Conservation (phyloP, 1,140 invertebrate genomes). For the Drosophila kikkawai region DNA sequence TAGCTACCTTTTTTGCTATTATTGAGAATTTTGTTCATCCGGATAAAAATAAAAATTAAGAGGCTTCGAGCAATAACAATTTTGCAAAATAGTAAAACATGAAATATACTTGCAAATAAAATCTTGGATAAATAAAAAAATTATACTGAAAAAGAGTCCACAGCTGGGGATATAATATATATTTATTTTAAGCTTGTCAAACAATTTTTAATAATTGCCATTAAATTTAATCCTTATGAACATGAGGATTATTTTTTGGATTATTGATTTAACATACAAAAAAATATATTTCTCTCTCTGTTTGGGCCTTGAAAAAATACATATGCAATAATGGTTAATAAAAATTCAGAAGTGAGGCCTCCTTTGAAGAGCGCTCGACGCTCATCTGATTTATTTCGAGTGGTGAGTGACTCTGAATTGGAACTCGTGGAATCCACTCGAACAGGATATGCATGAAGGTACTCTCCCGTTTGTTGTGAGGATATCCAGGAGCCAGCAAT, state of each 20-base stretch:
- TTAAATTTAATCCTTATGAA: not conserved
- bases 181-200: not conserved
- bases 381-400: constrained; percentile 37
- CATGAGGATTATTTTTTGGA: not conserved
- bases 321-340: constrained; percentile 45
- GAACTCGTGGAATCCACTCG: constrained; percentile 17
- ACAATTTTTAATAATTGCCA: not conserved
- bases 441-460: constrained; percentile 15
- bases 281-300: not conserved
- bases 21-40: not conserved
- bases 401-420: constrained; percentile 36
- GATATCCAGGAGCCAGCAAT: constrained; percentile 2
- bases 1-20: not conserved
- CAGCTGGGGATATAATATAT: not conserved
- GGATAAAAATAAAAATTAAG: not conserved
- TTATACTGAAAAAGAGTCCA: not conserved
- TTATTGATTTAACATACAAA: not conserved
- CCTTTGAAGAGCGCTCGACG: constrained; percentile 22
- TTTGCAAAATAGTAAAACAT: not conserved
- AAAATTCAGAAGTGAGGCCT: constrained; percentile 32
- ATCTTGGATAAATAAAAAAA: not conserved
- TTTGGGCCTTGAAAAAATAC: not conserved
- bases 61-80: not conserved
- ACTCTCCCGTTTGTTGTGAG: not conserved
- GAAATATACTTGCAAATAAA: not conserved